Percentiles rank a stretch among this genome's conserved stretches.
Evolutionary conservation across 64 coral and sea anemone genomes (phyloP).

Genomic region (Montipora cactus): DNA sequence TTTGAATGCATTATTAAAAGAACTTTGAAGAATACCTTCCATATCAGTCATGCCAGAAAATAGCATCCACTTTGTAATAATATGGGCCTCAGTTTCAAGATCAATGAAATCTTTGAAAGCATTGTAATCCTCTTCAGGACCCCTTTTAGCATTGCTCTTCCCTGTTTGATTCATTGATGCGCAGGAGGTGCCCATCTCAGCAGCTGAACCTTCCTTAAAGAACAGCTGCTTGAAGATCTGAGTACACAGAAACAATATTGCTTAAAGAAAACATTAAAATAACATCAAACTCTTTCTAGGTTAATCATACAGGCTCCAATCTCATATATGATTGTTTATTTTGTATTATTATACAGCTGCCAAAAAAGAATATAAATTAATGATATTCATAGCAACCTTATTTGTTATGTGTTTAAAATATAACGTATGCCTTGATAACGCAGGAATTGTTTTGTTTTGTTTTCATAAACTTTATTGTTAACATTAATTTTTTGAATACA

Average conservation of each 20-base stretch:
- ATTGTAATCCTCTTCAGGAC: slow-evolving; percentile 75
- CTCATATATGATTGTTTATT: slow-evolving; percentile 3
- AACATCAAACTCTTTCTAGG: neutral
- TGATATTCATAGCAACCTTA: slow-evolving; percentile 9
- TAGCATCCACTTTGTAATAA: slow-evolving; percentile 54
- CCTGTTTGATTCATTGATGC: slow-evolving; percentile 58
- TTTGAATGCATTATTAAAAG: neutral
- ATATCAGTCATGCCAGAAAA: slow-evolving; percentile 70
- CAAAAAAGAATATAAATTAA: slow-evolving; percentile 6
- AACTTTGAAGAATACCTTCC: slow-evolving; percentile 27
- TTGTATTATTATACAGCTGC: slow-evolving; percentile 13
- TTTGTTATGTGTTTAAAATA: slow-evolving; percentile 7
- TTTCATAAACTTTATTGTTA: neutral
- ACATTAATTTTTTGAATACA: neutral
- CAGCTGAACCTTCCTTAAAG: slow-evolving; percentile 34
- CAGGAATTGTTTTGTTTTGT: neutral
- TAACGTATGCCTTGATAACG: neutral
- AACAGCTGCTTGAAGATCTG: slow-evolving; percentile 67
- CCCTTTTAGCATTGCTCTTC: slow-evolving; percentile 66
- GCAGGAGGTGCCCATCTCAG: slow-evolving; percentile 63
- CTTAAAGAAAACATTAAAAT: neutral
- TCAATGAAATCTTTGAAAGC: slow-evolving; percentile 76
- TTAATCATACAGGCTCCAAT: slow-evolving; percentile 2
- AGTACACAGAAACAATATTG: neutral
- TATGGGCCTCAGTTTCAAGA: slow-evolving; percentile 65